Evolutionary conservation across 2,888 invertebrate species (phyloP), one percentile per base, ranked within the genome.

Genomic region (Tiphia femorata): DNA sequence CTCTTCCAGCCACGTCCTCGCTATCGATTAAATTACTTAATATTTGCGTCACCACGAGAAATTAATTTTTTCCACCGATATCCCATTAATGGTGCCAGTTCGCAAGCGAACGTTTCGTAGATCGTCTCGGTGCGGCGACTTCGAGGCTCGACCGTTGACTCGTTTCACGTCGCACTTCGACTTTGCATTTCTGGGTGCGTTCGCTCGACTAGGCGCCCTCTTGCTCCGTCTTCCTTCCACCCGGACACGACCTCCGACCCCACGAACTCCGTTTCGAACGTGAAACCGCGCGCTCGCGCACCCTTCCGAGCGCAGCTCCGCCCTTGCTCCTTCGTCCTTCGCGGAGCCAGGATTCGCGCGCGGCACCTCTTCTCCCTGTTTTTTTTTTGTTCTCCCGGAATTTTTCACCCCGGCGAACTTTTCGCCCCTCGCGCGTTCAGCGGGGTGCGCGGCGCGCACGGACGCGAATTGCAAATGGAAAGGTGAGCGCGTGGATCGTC

Each of bases 231-330:
- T 72, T 72, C 75, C 73, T 75, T 65, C 67, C 69, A 75, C 76
- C 75, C 74, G 70, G 70, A 62, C 65, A 50, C 69, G 73, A 76
- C 70, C 77, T 70, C 71, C 77, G 76, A 76, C 72, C 71, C 73
- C 70, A 71, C 69, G 66, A 67, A 65, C 65, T 63, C 57, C 61
- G 60, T 62, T 57, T 67, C 67, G 63, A n/a, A 52, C 62, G 65
- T 67, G 64, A 55, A 64, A 67, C 43, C 44, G 44, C 70, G 58
- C 69, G 65, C 65, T 58, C 69, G 75, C 81, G 81, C 81, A 80
- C 75, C 79, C 76, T 70, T 75, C 60, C 71, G 71, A 71, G 80
- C 80, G 79, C 81, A 80, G 80, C 81, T 78, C 80, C 81, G 79
- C 81, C 81, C 80, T 25, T 79, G 71, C 67, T 62, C 58, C 69